Evolutionary conservation across 2,797 vertebrate genomes (phyloP), one percentile per base, ranked within the genome.

Genomic region (Ctenochaetus hawaiiensis): DNA sequence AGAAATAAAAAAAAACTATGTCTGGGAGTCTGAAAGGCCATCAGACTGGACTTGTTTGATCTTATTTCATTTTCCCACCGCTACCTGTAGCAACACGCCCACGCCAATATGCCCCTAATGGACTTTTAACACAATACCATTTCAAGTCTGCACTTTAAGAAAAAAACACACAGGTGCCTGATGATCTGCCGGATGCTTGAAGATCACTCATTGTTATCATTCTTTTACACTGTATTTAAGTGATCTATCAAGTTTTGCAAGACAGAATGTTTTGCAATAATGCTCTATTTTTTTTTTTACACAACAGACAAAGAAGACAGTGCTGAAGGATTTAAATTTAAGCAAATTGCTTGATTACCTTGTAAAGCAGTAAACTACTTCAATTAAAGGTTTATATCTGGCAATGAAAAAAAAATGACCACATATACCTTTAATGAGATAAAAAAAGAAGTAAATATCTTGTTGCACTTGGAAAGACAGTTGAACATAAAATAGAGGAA

Each of bases 391-490:
- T 62, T 59, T 12, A 13, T 22, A 13, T 61, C 34, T 53, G 41
- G 9, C 4, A 17, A 8, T 26, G 8, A 62, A 52, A 17, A 45
- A n/a, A 30, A 30, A 4, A 41, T 13, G 1, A 60, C 30, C n/a
- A 49, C 1, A 49, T 37, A 48, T 16, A 69, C 23, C 9, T 79
- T 79, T 18, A 44, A 11, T 16, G 8, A 62, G 45, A 71, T 49
- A 11, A 65, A 67, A 65, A 67, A 72, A 51, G 13, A 45, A 80
- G 22, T 56, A 2, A 48, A 59, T 52, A 61, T 1, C 8, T 58
- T 80, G 44, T 60, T 75, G 23, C n/a, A 43, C 18, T 69, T 59
- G 82, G 37, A 89, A 79, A 67, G 63, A 49, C 48, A 73, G 58
- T 47, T 8, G 0, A 73, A 54, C 41, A 41, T 56, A 67, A 65